These are phyloP conservation scores for Vannuccia rotundouncinata DNA, from an alignment of 2,888 invertebrate species.

Conservation along the genomic window DNA sequence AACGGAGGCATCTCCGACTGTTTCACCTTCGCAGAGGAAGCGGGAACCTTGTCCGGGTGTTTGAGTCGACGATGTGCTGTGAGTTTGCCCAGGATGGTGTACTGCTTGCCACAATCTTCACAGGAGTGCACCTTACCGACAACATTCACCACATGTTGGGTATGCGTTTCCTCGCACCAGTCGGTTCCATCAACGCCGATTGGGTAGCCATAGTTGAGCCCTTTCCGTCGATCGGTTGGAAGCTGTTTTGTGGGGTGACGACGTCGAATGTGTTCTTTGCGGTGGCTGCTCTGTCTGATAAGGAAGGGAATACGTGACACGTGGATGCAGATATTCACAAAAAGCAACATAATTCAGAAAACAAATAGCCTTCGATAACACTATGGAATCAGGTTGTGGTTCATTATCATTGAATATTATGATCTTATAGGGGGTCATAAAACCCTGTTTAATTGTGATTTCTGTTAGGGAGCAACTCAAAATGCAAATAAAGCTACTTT, in stretches of 20 bases:
- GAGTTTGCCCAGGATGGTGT: conserved; percentile 68
- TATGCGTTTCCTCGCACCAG: conserved; percentile 67
- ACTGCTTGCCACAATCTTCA: conserved; percentile 77
- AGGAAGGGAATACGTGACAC: background rate
- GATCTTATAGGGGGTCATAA: too few species aligned
- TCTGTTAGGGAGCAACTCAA: too few species aligned
- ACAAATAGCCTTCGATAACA: too few species aligned
- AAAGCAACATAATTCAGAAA: too few species aligned
- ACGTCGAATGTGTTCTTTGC: background rate
- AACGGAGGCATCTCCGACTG: conserved; percentile 39
- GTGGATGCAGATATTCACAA: too few species aligned
- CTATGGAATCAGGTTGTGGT: too few species aligned
- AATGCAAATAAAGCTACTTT: too few species aligned
- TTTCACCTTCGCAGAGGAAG: background rate
- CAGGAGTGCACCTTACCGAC: conserved; percentile 68
- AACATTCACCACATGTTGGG: conserved; percentile 59
- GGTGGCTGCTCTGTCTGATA: background rate
- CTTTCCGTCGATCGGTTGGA: conserved; percentile 53
- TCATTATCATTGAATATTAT: too few species aligned
- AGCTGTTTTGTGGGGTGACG: background rate
- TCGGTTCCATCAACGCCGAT: conserved; percentile 60
- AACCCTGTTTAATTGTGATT: too few species aligned
- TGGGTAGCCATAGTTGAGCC: conserved; percentile 55
- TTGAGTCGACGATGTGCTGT: conserved; percentile 59
- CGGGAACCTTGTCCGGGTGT: conserved; percentile 49